A percentile compares a stretch with the other conserved stretches of the same genome.
These are phyloP conservation scores for Bombus balteatus DNA, from an alignment of 1,140 invertebrate genomes.

Conservation along the genomic window DNA sequence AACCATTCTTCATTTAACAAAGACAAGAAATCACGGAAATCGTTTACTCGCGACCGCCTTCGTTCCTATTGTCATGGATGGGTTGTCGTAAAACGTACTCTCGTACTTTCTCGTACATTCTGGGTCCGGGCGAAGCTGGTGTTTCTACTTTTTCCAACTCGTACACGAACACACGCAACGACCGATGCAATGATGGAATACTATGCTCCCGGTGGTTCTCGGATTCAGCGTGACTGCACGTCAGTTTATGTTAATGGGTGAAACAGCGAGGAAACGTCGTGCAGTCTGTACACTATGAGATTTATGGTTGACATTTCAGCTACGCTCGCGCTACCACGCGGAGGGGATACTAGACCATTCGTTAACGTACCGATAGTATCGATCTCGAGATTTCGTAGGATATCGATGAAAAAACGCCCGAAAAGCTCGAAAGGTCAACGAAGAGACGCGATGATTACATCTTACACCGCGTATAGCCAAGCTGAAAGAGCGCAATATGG, in stretches of 20 bases:
- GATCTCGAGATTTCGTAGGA: conserved; percentile 17
- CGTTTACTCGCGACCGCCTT: conserved; percentile 12
- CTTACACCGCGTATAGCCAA: too few species aligned
- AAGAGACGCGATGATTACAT: not conserved
- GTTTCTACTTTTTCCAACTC: conserved; percentile 9
- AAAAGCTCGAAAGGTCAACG: not conserved
- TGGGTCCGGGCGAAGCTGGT: not conserved
- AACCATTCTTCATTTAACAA: not conserved
- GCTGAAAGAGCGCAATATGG: too few species aligned
- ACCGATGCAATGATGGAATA: conserved; percentile 38
- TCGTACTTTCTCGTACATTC: not conserved
- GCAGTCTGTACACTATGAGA: conserved; percentile 45
- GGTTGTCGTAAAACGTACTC: too few species aligned
- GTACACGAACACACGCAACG: conserved; percentile 10
- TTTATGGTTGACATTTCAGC: conserved; percentile 68
- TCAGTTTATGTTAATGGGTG: conserved; percentile 63
- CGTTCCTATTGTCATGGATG: not conserved
- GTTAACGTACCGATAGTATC: conserved; percentile 16
- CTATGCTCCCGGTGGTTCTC: conserved; percentile 34
- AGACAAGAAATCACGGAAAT: conserved; percentile 16
- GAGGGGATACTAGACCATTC: conserved; percentile 23
- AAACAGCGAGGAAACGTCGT: conserved; percentile 62
- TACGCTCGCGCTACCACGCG: not conserved
- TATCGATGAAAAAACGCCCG: conserved; percentile 5
- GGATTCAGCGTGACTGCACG: conserved; percentile 28